Evolutionary conservation across 53 echinoderm and acorn worm species (phyloP), one percentile per base, ranked within the genome.

Genomic region (Paelopatides confundens): DNA sequence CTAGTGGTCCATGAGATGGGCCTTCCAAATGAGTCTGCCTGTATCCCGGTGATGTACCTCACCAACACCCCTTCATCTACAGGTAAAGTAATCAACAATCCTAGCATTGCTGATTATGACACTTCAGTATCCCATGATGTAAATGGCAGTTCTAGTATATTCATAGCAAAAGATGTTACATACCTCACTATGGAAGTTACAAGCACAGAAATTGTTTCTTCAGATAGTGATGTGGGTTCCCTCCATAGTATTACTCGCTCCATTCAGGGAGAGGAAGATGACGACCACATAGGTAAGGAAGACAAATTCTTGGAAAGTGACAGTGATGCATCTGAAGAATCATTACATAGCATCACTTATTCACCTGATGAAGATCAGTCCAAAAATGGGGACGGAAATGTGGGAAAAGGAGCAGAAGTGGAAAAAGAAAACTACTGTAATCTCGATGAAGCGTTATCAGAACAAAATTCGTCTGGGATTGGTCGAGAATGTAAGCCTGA

Each of bases 291-390:
- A 0, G 39, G 15, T 21, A 10, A 21, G 6, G 24, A 21, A 21
- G 48, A 14, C 14, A 48, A 9, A 12, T 2, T 14, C 48, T 12
- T 12, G 48, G 24, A 58, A 38, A 24, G 37, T 74, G 74, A 39
- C 17, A 54, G 52, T 52, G 58, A 54, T 15, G 18, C 53, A 24
- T 53, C 81, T 0, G 34, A 81, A 2, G 74, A 74, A 14, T 74
- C 40, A 23, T n/a, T 74, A 46, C 46, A 39, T 11, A 74, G 74
- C 74, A 39, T 74, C 74, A 74, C 74, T 9, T 39, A 74, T 29
- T 74, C 74, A 39, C 47, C 74, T 43, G 74, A 74, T 27, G 74
- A 39, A 30, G 46, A 74, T n/a, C 24, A 18, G 21, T 15, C 21
- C 5, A 23, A 6, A 58, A 58, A 21, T 18, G 58, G n/a, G 6